Percentiles rank a stretch among this genome's conserved stretches.
Conservation (phyloP, 2,113 vertebrate species). For the Trematocara variabile region DNA sequence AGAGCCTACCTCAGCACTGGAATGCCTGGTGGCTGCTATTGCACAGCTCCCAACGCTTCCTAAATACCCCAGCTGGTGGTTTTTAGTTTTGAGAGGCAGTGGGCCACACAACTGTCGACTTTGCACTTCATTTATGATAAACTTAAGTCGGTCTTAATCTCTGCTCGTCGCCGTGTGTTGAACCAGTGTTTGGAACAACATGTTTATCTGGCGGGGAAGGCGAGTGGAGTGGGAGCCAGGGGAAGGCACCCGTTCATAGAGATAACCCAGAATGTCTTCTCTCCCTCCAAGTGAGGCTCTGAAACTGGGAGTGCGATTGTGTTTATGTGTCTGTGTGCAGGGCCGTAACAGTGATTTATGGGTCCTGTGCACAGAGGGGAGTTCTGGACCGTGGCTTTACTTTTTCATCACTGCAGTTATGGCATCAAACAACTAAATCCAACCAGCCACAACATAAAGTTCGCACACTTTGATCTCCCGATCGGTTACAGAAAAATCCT, state of each 20-base stretch:
- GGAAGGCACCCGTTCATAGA: constrained; percentile 36
- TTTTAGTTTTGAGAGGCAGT: constrained; percentile 50
- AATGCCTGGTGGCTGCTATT: constrained; percentile 36
- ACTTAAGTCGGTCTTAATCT: constrained; percentile 66
- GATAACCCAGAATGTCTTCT: constrained; percentile 51
- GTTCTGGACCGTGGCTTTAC: background rate
- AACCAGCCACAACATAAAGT: background rate
- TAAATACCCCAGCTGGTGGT: constrained; percentile 56
- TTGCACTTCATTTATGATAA: constrained; percentile 68
- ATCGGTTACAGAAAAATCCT: background rate
- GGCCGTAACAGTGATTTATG: constrained; percentile 49
- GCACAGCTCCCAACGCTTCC: constrained; percentile 27
- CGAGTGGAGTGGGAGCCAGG: constrained; percentile 35
- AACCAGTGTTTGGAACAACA: constrained; percentile 63
- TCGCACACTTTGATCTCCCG: constrained; percentile 1
- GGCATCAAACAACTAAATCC: constrained; percentile 25
- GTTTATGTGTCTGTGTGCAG: constrained; percentile 31
- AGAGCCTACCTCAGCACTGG: constrained; percentile 53
- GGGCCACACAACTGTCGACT: constrained; percentile 64
- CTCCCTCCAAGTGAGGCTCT: constrained; percentile 17
- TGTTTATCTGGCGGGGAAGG: constrained; percentile 57
- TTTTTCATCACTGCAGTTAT: constrained; percentile 2
- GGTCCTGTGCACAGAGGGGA: constrained; percentile 4
- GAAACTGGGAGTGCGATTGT: constrained; percentile 21
- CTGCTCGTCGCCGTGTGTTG: constrained; percentile 35